Evolutionary conservation across 2,797 vertebrate genomes (phyloP).

Genomic region (Lindbergichthys nudifrons): DNA sequence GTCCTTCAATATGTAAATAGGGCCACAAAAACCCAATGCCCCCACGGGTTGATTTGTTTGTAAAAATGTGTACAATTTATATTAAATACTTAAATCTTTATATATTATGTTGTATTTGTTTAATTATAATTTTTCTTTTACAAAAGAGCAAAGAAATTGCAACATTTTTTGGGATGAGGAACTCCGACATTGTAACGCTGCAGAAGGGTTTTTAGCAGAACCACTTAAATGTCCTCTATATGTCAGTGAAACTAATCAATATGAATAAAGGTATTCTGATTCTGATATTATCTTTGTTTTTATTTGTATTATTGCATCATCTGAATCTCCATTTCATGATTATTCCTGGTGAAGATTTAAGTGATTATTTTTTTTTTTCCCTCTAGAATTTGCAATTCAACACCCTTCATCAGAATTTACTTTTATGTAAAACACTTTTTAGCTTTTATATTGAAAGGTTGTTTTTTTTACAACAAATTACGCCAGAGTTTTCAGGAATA

Average conservation of each 20-base stretch:
- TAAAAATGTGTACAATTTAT: not conserved
- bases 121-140: not conserved
- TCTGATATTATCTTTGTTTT: not conserved
- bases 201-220: not conserved
- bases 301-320: not conserved
- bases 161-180: not conserved
- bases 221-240: constrained; percentile 8
- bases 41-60: constrained; percentile 7
- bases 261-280: too few relatives aligned
- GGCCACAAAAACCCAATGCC: constrained; percentile 23
- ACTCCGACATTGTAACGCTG: not conserved
- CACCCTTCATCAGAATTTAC: not conserved
- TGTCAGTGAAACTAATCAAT: not conserved
- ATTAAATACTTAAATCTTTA: not conserved
- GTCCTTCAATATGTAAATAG: constrained; percentile 62
- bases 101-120: not conserved
- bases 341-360: not conserved
- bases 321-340: not conserved
- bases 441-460: constrained; percentile 11
- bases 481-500: not conserved
- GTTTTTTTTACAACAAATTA: not conserved
- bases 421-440: not conserved
- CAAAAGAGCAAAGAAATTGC: not conserved
- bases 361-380: not conserved
- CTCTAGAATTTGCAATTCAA: not conserved